Base-by-base conservation (phyloP, 2,113 vertebrate genomes). In the Bubalus kerabau region DNA sequence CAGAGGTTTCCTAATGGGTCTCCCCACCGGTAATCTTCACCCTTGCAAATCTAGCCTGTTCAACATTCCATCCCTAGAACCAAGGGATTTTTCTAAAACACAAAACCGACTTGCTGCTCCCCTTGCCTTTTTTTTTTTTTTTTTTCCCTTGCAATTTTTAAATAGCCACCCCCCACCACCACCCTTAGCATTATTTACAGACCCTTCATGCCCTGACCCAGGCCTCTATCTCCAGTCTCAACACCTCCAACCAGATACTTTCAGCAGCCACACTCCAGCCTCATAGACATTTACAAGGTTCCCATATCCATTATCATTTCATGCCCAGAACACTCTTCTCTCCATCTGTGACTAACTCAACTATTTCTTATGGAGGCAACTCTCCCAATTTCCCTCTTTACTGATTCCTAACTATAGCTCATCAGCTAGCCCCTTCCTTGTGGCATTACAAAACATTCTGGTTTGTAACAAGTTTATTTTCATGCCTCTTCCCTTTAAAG, bases 81-180 rank as follows among this genome's bases (percentile, higher is more conserved):
- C 14, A 84, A 84, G 46, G 14, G 1, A 21, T 52, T 93, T 59
- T 93, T 50, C 57, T 57, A 87, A 92, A 96, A 93, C 8, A 80
- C 23, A 89, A 46, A 82, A 82, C 1, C 43, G 36, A 78, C 1
- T 26, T 26, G 36, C 19, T 71, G 36, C 17, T 83, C 30, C 23
- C 78, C 26, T 54, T 76, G 52, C 6, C 40, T 40, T 40, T 40
- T 40, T 40, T 40, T 40, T 40, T 40, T n/a, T n/a, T 40, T 40
- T 4, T 40, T 40, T 40, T 40, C 23, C 78, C 26, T 54, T 76
- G 52, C 6, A 32, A 5, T 67, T 88, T 56, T 57, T 80, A 87
- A 81, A 24, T 24, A 36, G 40, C 56, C 26, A 15, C 26, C 43
- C 28, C 26, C 50, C 28, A 15, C 12, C 4, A 26, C 17, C 9